Evolutionary conservation across 2,888 invertebrate species (phyloP).

Genomic region (Coenonympha glycerion): DNA sequence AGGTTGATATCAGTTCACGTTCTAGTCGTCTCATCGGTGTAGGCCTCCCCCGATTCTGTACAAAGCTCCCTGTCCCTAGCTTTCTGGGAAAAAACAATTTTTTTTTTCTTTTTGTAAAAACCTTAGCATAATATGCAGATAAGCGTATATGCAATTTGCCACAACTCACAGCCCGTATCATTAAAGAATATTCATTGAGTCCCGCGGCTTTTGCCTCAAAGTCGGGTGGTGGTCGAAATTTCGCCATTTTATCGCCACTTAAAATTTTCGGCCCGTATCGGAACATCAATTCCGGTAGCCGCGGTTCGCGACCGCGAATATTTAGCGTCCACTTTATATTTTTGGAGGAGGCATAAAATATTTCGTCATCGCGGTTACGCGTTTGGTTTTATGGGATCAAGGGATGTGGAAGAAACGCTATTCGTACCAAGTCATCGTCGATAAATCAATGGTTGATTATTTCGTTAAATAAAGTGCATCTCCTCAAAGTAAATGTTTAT

Average conservation of each 20-base stretch:
- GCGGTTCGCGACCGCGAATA: conserved; percentile 34
- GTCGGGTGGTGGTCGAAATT: conserved; percentile 33
- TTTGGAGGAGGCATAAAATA: conserved; percentile 9
- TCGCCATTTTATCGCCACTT: conserved; percentile 32
- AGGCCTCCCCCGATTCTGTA: too few species aligned
- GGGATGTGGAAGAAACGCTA: too few species aligned
- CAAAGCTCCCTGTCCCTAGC: too few species aligned
- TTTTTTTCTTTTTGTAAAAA: too few species aligned
- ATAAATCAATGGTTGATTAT: too few species aligned
- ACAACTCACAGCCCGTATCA: conserved; percentile 34
- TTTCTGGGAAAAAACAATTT: too few species aligned
- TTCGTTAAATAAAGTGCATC: too few species aligned
- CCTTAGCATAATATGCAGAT: too few species aligned
- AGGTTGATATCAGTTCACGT: too few species aligned
- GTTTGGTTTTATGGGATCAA: not conserved
- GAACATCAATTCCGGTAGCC: conserved; percentile 53
- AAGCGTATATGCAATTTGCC: not conserved
- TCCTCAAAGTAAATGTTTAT: too few species aligned
- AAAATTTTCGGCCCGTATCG: conserved; percentile 53
- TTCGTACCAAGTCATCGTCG: too few species aligned
- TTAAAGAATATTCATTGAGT: conserved; percentile 35
- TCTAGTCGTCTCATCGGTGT: too few species aligned
- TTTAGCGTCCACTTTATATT: conserved; percentile 18
- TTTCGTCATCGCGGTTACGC: not conserved
- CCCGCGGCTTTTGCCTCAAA: conserved; percentile 34